Conservation (phyloP, 2,113 vertebrate species). For the Furnarius figulus region DNA sequence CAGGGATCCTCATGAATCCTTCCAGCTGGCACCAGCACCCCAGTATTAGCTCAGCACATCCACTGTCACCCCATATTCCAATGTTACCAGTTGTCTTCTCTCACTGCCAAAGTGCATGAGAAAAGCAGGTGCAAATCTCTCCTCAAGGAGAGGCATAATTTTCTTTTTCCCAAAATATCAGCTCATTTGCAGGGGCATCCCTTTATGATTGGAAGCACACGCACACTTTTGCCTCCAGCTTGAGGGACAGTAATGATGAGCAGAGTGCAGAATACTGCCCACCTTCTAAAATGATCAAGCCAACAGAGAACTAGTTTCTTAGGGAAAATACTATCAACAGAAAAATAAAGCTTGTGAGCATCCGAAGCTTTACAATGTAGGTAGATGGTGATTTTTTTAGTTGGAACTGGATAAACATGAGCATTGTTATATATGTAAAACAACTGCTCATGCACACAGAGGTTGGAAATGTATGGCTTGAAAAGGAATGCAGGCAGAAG, state of each 20-base stretch:
- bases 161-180: background rate
- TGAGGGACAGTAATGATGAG: background rate
- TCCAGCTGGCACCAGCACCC: background rate
- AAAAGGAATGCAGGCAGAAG: accelerated
- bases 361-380: background rate
- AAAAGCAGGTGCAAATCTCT: background rate
- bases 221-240: background rate
- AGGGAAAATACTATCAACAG: background rate
- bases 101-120: background rate
- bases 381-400: background rate
- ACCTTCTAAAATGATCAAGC: background rate
- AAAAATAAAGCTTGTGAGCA: background rate
- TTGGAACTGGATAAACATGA: background rate
- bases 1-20: background rate
- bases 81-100: background rate
- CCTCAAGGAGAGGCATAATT: accelerated
- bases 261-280: background rate
- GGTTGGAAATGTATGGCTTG: accelerated
- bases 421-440: background rate
- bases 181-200: background rate
- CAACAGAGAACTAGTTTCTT: background rate
- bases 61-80: background rate
- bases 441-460: background rate
- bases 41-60: background rate
- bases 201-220: background rate